Base-by-base conservation (phyloP, 2,888 invertebrate species). In the Drosophila barbarae region DNA sequence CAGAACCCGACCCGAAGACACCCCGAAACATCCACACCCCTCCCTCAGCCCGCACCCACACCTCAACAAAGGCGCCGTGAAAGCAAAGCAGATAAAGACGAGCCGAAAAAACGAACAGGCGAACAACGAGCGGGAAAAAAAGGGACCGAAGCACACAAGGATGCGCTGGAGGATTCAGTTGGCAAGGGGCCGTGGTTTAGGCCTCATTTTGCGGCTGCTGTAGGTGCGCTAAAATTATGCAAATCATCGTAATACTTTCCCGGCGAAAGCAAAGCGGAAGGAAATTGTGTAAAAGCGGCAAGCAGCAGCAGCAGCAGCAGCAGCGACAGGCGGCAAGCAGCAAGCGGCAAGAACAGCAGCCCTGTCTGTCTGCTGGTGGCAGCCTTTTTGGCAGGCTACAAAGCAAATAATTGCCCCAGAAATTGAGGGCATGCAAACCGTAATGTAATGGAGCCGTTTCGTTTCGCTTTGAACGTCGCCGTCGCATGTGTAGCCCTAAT, bases 211-310 rank as follows among this genome's bases (percentile, higher is more conserved):
- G 61, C 52, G 76, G 84, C 70, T 70, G 64, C 66, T 67, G 72
- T 68, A 85, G 78, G 83, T 84, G 86, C 81, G 81, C 77, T 74
- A 72, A 85, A 86, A 87, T 87, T 86, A 87, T 86, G 85, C 86
- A 86, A 85, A 85, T 85, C 79, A 86, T 86, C 85, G 84, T 83
- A 86, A 87, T 86, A 79, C 85, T 78, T 84, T 75, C 66, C 76
- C 67, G 71, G 65, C 67, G 64, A 69, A 71, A 67, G 70, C 72
- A 73, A 72, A 79, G 69, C 72, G 71, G 72, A 86, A 74, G 78
- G 78, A 86, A 77, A 78, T 75, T 77, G 60, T 64, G 72, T 72
- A 72, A 74, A 64, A 60, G 59, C 68, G 42, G 67, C 57, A 46
- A 47, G 51, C 60, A 13, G 49, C 42, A 13, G 44, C 15, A 28